These are phyloP conservation scores for Astreopora myriophthalma DNA, from an alignment of 64 coral and sea anemone species.

Conservation along the genomic window DNA sequence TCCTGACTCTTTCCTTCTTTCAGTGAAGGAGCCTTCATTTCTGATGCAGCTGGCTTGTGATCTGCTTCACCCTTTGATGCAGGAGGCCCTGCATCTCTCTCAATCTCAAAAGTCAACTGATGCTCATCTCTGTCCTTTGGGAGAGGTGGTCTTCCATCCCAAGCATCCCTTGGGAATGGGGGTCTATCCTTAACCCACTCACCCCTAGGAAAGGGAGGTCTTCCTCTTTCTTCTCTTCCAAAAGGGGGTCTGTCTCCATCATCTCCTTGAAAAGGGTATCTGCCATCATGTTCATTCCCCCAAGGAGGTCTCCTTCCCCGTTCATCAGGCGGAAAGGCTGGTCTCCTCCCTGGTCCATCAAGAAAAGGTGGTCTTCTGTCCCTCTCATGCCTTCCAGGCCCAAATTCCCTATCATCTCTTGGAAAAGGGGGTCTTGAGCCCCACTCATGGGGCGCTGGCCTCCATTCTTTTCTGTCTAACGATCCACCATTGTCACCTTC, in stretches of 20 bases:
- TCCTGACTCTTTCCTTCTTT: background rate
- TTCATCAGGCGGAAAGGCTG: background rate
- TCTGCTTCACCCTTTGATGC: background rate
- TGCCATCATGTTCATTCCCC: background rate
- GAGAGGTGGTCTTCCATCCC: background rate
- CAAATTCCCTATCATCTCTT: conserved; percentile 7
- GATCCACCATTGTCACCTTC: background rate
- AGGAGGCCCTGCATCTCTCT: background rate
- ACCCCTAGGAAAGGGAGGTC: background rate
- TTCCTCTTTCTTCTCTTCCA: background rate
- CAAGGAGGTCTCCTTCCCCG: background rate
- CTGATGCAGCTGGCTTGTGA: background rate
- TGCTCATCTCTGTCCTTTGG: background rate
- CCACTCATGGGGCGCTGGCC: background rate
- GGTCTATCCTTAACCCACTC: background rate
- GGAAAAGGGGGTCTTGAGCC: background rate
- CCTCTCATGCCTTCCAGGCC: background rate
- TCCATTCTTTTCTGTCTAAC: conserved; percentile 24
- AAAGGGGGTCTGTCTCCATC: background rate
- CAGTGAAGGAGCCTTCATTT: background rate
- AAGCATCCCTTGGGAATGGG: background rate
- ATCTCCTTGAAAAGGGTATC: conserved; percentile 1
- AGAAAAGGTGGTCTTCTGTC: background rate
- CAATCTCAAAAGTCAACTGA: background rate
- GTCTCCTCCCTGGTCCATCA: background rate